phyloP scores from a whole-genome alignment of 1,140 invertebrate genomes.

The Harlomillsia oculata region DNA sequence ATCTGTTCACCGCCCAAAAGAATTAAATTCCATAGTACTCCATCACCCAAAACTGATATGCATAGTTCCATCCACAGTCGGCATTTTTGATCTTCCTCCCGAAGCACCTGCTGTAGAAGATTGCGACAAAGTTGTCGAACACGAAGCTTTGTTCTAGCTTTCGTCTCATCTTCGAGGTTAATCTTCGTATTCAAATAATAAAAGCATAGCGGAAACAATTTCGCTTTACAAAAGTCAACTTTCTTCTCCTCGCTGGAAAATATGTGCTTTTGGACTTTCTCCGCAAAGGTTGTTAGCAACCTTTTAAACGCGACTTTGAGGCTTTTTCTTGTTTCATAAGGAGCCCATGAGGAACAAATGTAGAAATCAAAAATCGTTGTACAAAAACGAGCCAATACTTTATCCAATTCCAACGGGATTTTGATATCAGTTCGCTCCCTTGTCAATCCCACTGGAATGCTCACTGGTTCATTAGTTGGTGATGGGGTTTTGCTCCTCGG shows the following conservation, averaged over 20 bases:
- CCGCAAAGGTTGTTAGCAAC: conserved; percentile 16
- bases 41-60: conserved; percentile 28
- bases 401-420: conserved; percentile 20
- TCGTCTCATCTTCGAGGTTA: background rate
- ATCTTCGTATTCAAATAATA: conserved; percentile 9
- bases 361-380: conserved; percentile 25
- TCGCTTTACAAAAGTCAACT: conserved; percentile 6
- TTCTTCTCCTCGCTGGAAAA: conserved; percentile 5
- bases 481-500: background rate
- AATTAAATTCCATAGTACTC: conserved; percentile 33
- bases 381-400: conserved; percentile 23
- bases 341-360: conserved; percentile 26
- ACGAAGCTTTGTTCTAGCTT: background rate
- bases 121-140: conserved; percentile 6
- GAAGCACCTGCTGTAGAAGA: conserved; percentile 8
- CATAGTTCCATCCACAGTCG: conserved; percentile 29
- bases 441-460: background rate
- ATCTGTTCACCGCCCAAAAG: conserved; percentile 22
- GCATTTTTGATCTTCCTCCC: conserved; percentile 24
- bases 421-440: conserved; percentile 1
- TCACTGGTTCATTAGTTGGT: background rate
- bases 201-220: conserved; percentile 27
- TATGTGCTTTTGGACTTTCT: conserved; percentile 1
- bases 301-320: conserved; percentile 22
- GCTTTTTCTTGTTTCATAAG: conserved; percentile 26